A percentile compares a stretch with the other conserved stretches of the same genome.
phyloP scores from a whole-genome alignment of 2,888 invertebrate species.

The Drosophila formosana region DNA sequence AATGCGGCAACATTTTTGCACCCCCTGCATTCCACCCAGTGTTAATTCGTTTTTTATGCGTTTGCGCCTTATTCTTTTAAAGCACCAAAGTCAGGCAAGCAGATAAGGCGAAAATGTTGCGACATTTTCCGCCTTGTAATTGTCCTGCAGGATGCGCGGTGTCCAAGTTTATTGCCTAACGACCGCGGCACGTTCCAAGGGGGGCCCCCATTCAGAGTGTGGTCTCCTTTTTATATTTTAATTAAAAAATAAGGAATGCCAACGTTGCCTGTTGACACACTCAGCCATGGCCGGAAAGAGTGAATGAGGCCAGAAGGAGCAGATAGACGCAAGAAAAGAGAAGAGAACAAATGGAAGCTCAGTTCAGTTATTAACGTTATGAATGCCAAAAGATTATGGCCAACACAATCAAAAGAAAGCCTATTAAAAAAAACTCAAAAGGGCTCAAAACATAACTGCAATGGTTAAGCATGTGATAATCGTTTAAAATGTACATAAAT shows the following conservation, averaged over 20 bases:
- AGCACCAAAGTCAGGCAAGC: slow-evolving; percentile 44
- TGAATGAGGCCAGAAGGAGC: neutral
- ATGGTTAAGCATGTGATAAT: too few relatives aligned
- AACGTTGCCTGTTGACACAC: slow-evolving; percentile 49
- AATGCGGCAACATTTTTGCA: slow-evolving; percentile 43
- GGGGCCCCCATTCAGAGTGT: slow-evolving; percentile 47
- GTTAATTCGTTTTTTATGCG: slow-evolving; percentile 71
- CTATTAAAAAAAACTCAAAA: neutral
- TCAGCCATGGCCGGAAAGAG: slow-evolving; percentile 14
- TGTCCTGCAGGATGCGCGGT: slow-evolving; percentile 66
- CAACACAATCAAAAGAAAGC: neutral
- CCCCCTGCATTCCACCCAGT: neutral
- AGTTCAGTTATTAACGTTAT: slow-evolving; percentile 38
- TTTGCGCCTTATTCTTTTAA: slow-evolving; percentile 58
- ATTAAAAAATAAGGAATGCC: slow-evolving; percentile 59
- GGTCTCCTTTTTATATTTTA: slow-evolving; percentile 61
- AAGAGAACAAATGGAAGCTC: neutral
- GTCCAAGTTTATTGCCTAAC: slow-evolving; percentile 83
- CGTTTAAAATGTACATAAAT: too few relatives aligned
- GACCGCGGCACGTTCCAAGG: slow-evolving; percentile 73
- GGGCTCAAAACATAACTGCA: neutral
- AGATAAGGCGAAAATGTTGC: slow-evolving; percentile 73
- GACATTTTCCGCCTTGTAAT: slow-evolving; percentile 76
- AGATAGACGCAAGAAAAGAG: neutral
- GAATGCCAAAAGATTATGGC: slow-evolving; percentile 23